phyloP scores from a whole-genome alignment of 2,797 vertebrate species.

The Darevskia mixta region DNA sequence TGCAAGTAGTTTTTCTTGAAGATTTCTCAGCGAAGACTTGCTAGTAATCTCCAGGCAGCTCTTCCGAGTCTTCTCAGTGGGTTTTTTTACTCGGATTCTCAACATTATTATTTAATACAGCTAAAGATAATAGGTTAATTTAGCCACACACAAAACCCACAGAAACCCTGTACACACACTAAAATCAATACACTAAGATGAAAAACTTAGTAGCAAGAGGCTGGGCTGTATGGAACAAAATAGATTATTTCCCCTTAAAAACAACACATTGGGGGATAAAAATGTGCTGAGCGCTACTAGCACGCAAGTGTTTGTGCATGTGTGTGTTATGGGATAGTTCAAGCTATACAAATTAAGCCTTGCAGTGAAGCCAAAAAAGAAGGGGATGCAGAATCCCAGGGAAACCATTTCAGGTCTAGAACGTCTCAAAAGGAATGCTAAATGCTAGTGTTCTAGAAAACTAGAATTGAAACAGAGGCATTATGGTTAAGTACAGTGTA shows the following conservation, averaged over 20 bases:
- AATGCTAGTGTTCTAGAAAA: neutral
- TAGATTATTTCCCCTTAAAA: slow-evolving; percentile 63
- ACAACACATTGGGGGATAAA: neutral
- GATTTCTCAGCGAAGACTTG: slow-evolving; percentile 32
- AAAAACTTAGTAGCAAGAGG: slow-evolving; percentile 46
- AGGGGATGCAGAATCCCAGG: neutral
- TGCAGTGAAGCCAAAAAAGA: neutral
- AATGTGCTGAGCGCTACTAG: slow-evolving; percentile 6
- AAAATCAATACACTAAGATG: slow-evolving; percentile 60
- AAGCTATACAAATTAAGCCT: slow-evolving; percentile 21
- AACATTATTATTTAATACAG: slow-evolving; percentile 61
- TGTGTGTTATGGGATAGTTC: slow-evolving; percentile 25
- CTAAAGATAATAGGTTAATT: slow-evolving; percentile 59
- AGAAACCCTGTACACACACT: slow-evolving; percentile 44
- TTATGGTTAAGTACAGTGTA: neutral
- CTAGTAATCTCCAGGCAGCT: slow-evolving; percentile 4
- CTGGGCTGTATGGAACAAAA: slow-evolving; percentile 56
- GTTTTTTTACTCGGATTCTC: slow-evolving; percentile 39
- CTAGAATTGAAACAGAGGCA: neutral
- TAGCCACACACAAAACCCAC: neutral
- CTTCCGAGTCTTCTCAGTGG: slow-evolving; percentile 33
- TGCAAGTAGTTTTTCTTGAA: slow-evolving; percentile 44
- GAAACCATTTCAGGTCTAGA: neutral
- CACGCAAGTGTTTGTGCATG: slow-evolving; percentile 1
- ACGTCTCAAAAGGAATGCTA: neutral